Base-by-base conservation (phyloP, 1,140 invertebrate species). In the Apis dorsata region DNA sequence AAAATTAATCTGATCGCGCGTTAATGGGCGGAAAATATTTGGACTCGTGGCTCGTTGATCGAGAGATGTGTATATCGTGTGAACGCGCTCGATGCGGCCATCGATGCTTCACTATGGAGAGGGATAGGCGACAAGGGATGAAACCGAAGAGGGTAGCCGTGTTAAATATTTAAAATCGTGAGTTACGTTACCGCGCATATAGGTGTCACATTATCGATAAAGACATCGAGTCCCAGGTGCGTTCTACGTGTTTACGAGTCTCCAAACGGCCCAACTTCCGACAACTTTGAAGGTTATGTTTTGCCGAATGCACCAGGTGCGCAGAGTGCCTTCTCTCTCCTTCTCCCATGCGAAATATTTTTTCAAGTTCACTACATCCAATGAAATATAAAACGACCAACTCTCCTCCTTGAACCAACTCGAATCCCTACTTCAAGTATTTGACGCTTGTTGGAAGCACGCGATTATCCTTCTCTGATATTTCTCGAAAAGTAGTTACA, bases 171-270 rank as follows among this genome's bases (percentile, higher is more conserved):
- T 90, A 88, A 85, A 88, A 89, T 86, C 71, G 79, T 87, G 87
- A 90, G 83, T 90, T 90, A 90, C 83, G 81, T 63, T 85, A 79
- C 77, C 83, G 81, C 86, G 85, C 84, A 81, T 81, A 89, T 89
- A 88, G 80, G 86, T 84, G 89, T 91, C 86, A 84, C 88, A 89
- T 91, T 90, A 89, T 88, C 85, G 86, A 89, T 90, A 90, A 90
- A 91, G 90, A 90, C 86, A 90, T 90, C 88, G 89, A 79, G 86
- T 79, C 90, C 82, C 90, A 91, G 90, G 89, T 91, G 90, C 89
- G 84, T 90, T 86, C 87, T 91, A 91, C 90, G 90, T 91, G 89
- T 91, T 91, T 91, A 91, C 89, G 89, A 91, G 88, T 89, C 89
- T 88, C 85, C 65, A 83, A 91, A 90, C 88, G 87, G 83, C 76